Conservation (phyloP, 2,113 vertebrate genomes). For the Myocastor coypus region DNA sequence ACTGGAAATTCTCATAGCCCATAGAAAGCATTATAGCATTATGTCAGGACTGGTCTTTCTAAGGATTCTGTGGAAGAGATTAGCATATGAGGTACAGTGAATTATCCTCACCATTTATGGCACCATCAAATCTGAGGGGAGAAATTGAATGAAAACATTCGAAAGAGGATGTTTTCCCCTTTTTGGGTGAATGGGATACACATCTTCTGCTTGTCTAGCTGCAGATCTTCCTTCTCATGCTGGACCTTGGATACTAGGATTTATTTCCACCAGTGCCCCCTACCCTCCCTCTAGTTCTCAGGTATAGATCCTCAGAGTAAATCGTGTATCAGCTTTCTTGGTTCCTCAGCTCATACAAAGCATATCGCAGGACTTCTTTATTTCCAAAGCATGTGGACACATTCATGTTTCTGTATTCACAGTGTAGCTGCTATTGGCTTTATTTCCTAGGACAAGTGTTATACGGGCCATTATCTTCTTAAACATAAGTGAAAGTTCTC, state of each 20-base stretch:
- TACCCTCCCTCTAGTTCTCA: not conserved
- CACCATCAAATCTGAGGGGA: too few relatives aligned
- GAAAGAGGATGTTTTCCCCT: too few relatives aligned
- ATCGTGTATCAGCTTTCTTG: not conserved
- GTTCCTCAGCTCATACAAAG: too few relatives aligned
- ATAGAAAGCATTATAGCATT: not conserved
- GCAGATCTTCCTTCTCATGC: too few relatives aligned
- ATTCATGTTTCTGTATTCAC: too few relatives aligned
- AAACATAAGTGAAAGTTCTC: not conserved
- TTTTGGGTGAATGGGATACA: not conserved
- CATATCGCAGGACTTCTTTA: not conserved
- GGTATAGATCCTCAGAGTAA: too few relatives aligned
- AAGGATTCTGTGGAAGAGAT: not conserved
- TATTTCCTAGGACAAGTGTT: not conserved
- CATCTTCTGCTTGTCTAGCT: not conserved
- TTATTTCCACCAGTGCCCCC: fast-evolving
- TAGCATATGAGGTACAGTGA: not conserved
- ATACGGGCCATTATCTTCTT: not conserved
- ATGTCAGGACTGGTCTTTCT: not conserved
- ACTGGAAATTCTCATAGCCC: not conserved
- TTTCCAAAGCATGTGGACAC: not conserved
- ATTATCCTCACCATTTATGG: too few relatives aligned
- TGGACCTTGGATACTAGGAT: not conserved
- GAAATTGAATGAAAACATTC: not conserved
- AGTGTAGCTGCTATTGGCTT: fast-evolving